These are phyloP conservation scores for Myodes glareolus DNA, from an alignment of 2,113 vertebrate genomes.

Conservation along the genomic window DNA sequence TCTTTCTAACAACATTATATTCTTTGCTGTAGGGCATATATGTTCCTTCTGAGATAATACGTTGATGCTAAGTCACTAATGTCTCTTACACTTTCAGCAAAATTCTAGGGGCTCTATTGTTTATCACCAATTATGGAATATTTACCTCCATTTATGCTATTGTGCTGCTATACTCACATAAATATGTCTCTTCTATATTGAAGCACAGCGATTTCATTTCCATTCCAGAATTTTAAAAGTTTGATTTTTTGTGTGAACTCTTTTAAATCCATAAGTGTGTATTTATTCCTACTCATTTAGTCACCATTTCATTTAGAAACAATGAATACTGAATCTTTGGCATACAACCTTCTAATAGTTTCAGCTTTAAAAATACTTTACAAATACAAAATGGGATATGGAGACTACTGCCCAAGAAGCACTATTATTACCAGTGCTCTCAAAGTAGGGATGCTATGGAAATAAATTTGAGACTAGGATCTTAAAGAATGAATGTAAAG, in stretches of 20 bases:
- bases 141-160: not conserved
- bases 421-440: slow-evolving; percentile 9
- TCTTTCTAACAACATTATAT: not conserved
- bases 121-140: not conserved
- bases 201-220: not conserved
- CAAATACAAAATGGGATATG: not conserved
- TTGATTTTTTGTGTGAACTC: not conserved
- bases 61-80: not conserved
- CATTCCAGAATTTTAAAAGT: not conserved
- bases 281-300: not conserved
- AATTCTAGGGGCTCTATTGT: not conserved
- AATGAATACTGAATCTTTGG: slow-evolving; percentile 4
- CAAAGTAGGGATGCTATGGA: not conserved
- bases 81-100: not conserved
- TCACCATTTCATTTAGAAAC: not conserved
- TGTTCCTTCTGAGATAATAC: not conserved
- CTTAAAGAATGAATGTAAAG: not conserved
- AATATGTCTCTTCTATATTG: not conserved
- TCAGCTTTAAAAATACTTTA: not conserved
- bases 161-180: not conserved
- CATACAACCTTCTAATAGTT: not conserved
- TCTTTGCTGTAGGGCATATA: not conserved
- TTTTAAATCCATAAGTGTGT: not conserved
- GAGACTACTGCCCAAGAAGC: not conserved
- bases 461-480: not conserved